Evolutionary conservation across 2,113 vertebrate species (phyloP).

Genomic region (Oreochromis spilurus): DNA sequence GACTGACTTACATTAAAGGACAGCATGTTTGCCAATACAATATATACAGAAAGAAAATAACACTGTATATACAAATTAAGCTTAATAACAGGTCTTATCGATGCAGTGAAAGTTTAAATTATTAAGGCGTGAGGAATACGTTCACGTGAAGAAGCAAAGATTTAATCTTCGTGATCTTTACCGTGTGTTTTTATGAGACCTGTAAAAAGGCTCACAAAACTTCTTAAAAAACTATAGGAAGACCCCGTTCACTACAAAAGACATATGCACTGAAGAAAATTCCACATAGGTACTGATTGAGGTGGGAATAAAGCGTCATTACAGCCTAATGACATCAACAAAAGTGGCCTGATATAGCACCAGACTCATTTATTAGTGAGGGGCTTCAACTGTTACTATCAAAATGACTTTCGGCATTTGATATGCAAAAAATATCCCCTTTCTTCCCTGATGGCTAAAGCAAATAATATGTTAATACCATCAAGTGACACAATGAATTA

Average conservation of each 20-base stretch:
- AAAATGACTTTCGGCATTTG: constrained; percentile 52
- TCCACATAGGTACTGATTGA: neutral
- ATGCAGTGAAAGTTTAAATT: neutral
- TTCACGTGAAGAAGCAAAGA: neutral
- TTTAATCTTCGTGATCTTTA: neutral
- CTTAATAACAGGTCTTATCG: neutral
- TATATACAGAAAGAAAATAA: neutral
- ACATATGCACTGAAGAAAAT: neutral
- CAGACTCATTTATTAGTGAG: constrained; percentile 35
- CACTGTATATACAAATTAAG: neutral
- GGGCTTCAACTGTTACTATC: constrained; percentile 25
- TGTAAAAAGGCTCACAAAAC: neutral
- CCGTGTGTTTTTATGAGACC: neutral
- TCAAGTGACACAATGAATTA: constrained; percentile 46
- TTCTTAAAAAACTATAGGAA: neutral
- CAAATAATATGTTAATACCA: constrained; percentile 36
- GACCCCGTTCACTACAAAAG: neutral
- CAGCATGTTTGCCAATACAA: neutral
- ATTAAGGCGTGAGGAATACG: neutral
- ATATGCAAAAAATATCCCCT: constrained; percentile 6
- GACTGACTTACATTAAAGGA: neutral
- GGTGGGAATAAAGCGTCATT: constrained; percentile 23
- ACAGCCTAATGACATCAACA: constrained; percentile 30
- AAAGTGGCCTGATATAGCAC: constrained; percentile 10
- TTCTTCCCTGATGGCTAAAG: constrained; percentile 12